Base-by-base conservation (phyloP, 2,113 vertebrate species). In the Lepus europaeus region DNA sequence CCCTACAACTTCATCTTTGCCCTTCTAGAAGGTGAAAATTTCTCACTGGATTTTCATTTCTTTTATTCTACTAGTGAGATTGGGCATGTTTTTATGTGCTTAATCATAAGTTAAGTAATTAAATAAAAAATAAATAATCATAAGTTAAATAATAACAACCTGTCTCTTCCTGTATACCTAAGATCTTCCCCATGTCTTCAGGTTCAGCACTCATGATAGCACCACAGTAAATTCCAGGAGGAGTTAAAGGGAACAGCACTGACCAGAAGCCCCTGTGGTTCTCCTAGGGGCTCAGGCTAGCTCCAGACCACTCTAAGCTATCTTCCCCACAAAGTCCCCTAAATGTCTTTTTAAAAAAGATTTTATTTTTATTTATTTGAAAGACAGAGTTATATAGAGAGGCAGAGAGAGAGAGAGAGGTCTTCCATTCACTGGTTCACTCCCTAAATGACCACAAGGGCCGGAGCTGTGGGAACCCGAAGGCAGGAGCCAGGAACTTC, bases 51-150 rank as follows among this genome's bases (percentile, higher is more conserved):
- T 81, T 72, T 84, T 87, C 27, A 66, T 45, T 49, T 77, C 23
- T 89, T 81, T 94, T 59, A 69, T 73, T 87, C 72, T 93, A 87
- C 87, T 90, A 61, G 64, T 77, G 61, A 86, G 7, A 45, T 49
- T 73, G 80, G 16, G 68, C 31, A 72, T 69, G 70, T 73, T 79
- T 81, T 78, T 59, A 68, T 56, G 63, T 61, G 33, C 59, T 76
- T 88, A 56, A 45, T 74, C 69, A 9, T 89, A 89, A 61, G 59
- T 78, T 80, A 39, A 45, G 45, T 45, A 45, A 45, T 45, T 45
- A 45, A 45, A 45, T 45, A 45, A 45, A 45, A 45, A 45, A 7
- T 45, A 45, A 45, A 6, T 9, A 45, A 7, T 45, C 45, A 45
- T 45, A 45, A 45, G 45, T 45, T 45, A 45, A 45, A 45, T 45